Evolutionary conservation across 2,888 invertebrate genomes (phyloP).

Genomic region (Dynastes hyllus): DNA sequence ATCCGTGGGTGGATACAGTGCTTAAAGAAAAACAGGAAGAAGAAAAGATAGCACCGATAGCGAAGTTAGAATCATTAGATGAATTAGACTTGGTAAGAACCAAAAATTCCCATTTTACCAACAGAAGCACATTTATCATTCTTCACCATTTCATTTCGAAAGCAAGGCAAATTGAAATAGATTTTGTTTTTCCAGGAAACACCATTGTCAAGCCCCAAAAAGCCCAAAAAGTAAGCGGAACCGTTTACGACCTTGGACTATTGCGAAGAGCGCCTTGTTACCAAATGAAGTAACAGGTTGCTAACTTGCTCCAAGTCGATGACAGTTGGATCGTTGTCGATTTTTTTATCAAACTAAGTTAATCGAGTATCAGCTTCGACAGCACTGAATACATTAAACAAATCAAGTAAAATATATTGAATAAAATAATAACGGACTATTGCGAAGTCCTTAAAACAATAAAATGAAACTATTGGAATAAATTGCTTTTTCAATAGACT

Average conservation of each 20-base stretch:
- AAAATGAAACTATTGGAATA: constrained; percentile 12
- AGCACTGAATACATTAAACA: constrained; percentile 18
- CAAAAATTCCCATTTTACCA: constrained; percentile 32
- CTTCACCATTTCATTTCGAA: not conserved
- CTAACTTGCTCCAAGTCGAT: constrained; percentile 2
- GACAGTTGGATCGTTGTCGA: constrained; percentile 37
- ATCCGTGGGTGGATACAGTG: constrained; percentile 60
- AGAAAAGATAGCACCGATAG: constrained; percentile 75
- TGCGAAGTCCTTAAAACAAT: not conserved
- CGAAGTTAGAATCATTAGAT: constrained; percentile 79
- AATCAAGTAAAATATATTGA: not conserved
- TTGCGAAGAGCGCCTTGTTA: not conserved
- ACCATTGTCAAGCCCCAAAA: constrained; percentile 61
- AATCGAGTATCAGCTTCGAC: constrained; percentile 30
- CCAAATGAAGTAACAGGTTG: not conserved
- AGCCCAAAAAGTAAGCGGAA: constrained; percentile 59
- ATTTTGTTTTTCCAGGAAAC: constrained; percentile 60
- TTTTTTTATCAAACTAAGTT: constrained; percentile 37
- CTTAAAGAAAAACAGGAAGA: constrained; percentile 62
- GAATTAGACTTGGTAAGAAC: constrained; percentile 75
- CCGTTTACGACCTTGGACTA: not conserved
- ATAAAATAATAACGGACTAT: constrained; percentile 6
- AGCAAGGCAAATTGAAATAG: constrained; percentile 48
- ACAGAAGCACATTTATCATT: not conserved
- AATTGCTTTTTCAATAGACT: constrained; percentile 21